A percentile compares a stretch with the other conserved stretches of the same genome.
These are phyloP conservation scores for Marisa cornuarietis DNA, from an alignment of 1,140 invertebrate genomes.

Conservation along the genomic window DNA sequence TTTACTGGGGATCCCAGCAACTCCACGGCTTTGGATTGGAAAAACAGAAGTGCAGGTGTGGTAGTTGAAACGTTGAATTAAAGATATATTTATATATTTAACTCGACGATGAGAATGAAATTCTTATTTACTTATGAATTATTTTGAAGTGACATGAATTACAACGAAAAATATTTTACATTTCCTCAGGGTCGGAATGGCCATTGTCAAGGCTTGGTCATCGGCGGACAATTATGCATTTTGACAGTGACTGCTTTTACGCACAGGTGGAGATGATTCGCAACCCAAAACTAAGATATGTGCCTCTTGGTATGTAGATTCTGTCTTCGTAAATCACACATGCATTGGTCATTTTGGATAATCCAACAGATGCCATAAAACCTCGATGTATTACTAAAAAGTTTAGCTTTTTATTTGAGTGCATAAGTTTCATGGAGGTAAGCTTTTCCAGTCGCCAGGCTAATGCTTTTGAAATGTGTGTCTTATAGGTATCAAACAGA, in stretches of 20 bases:
- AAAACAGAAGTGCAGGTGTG: too few relatives aligned
- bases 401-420: background rate
- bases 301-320: constrained; percentile 47
- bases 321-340: too few relatives aligned
- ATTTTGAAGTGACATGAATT: too few relatives aligned
- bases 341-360: background rate
- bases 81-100: too few relatives aligned
- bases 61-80: too few relatives aligned
- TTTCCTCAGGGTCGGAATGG: background rate
- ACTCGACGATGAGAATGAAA: too few relatives aligned
- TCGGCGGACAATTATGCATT: constrained; percentile 49
- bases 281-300: constrained; percentile 48
- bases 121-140: too few relatives aligned
- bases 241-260: constrained; percentile 61
- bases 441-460: background rate
- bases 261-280: constrained; percentile 60
- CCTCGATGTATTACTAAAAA: too few relatives aligned
- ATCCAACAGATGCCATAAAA: too few relatives aligned
- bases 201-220: constrained; percentile 14
- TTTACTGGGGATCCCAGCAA: too few relatives aligned
- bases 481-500: constrained; percentile 53
- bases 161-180: too few relatives aligned
- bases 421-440: background rate
- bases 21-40: too few relatives aligned
- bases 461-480: constrained; percentile 1